These are phyloP conservation scores for Drosophila setifemur DNA, from an alignment of 1,140 invertebrate species.

Conservation along the genomic window DNA sequence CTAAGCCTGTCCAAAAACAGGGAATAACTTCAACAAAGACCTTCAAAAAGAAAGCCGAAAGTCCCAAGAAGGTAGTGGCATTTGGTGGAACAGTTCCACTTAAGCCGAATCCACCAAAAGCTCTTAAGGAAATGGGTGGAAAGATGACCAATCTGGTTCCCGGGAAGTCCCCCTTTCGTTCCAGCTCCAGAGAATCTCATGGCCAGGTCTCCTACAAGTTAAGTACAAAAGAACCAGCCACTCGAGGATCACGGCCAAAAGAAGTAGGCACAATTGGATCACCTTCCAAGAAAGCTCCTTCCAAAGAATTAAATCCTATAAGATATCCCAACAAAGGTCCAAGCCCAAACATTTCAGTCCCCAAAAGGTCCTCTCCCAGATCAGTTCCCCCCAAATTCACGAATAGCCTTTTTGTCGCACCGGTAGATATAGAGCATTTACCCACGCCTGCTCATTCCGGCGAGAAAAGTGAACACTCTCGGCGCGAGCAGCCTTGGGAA, in stretches of 20 bases:
- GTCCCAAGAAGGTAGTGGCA: background rate
- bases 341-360: no score
- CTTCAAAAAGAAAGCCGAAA: background rate
- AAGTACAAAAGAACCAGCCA: background rate
- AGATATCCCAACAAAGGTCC: no score
- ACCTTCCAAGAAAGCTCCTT: no score
- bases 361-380: no score
- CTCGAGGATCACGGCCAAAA: background rate
- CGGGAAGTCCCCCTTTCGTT: background rate
- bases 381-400: no score
- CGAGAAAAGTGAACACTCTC: no score
- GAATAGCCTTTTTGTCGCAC: no score
- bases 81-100: background rate
- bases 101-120: background rate
- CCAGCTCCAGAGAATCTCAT: background rate
- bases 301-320: no score
- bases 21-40: background rate
- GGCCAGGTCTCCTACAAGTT: background rate
- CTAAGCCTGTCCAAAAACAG: background rate
- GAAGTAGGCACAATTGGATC: background rate
- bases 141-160: background rate
- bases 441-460: no score
- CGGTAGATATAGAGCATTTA: no score
- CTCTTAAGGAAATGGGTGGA: background rate
- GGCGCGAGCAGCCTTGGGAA: no score